Evolutionary conservation across 2,888 invertebrate genomes (phyloP), one percentile per base, ranked within the genome.

Genomic region (Ormyrus pomaceus): DNA sequence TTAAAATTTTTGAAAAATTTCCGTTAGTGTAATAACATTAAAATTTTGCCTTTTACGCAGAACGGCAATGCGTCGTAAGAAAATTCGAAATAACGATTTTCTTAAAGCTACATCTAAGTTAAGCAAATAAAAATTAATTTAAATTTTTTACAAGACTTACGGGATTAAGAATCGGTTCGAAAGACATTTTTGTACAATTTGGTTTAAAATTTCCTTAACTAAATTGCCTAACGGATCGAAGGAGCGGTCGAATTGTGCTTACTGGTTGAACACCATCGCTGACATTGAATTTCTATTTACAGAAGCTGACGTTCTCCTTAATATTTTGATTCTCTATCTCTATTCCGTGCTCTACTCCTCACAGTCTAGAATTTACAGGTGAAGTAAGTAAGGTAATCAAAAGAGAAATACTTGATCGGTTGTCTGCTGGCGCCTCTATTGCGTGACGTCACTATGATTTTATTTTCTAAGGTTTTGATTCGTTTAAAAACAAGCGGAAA

Each of bases 111-210:
- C 34, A 34, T 6, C 8, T 6, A 48, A 55, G 2, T 8, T 9
- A 8, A 55, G 4, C 8, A 5, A 6, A 75, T 4, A 11, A 59
- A 19, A 6, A 6, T 61, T 19, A 19, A 7, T 6, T 61, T 1
- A 61, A 50, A 34, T 6, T 48, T 58, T 58, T 19, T 48, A 9
- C 10, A 69, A 66, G 79, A 86, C 90, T 90, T 82, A 91, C 91
- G 7, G 91, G 91, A 87, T 91, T 88, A 53, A 87, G 83, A 55
- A 89, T 84, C 3, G 90, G 88, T 56, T 86, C 80, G 6, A 83
- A 84, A 68, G 90, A 84, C 90, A 90, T 91, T 59, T 64, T 82
- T 7, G n/a, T 58, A 9, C 7, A 11, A n/a, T 58, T 66, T 10
- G 34, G n/a, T 46, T 10, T 6, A 11, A 62, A 45, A 50, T 69